phyloP scores from a whole-genome alignment of 2,888 invertebrate species.

The Drosophila helvetica region DNA sequence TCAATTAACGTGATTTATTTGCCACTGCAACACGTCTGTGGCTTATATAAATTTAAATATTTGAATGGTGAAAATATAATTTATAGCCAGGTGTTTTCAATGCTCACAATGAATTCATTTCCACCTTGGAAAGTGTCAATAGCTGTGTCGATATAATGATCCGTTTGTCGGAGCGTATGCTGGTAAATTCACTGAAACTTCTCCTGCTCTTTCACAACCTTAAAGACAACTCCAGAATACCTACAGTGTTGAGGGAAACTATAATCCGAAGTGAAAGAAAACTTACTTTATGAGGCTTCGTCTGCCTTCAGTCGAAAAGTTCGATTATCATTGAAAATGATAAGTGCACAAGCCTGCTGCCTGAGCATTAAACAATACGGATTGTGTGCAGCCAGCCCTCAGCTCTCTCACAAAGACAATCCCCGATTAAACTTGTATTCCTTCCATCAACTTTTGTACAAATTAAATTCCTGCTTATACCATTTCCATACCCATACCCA shows the following conservation, averaged over 20 bases:
- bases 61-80: background rate
- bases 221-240: too few relatives aligned
- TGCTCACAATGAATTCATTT: background rate
- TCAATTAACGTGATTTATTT: background rate
- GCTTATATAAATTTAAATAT: background rate
- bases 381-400: background rate
- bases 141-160: background rate
- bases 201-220: background rate
- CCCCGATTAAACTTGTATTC: background rate
- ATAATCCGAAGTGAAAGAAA: too few relatives aligned
- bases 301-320: background rate
- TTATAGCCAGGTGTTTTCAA: background rate
- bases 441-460: conserved; percentile 21
- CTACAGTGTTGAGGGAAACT: too few relatives aligned
- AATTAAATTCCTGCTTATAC: conserved; percentile 14
- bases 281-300: too few relatives aligned
- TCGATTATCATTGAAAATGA: background rate
- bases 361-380: background rate
- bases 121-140: background rate
- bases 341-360: background rate
- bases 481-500: background rate
- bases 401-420: background rate
- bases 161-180: background rate
- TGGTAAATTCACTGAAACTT: background rate
- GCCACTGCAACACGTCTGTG: background rate